Evolutionary conservation across 1,140 invertebrate genomes (phyloP), one percentile per base, ranked within the genome.

Genomic region (Xylocopa sonorina): DNA sequence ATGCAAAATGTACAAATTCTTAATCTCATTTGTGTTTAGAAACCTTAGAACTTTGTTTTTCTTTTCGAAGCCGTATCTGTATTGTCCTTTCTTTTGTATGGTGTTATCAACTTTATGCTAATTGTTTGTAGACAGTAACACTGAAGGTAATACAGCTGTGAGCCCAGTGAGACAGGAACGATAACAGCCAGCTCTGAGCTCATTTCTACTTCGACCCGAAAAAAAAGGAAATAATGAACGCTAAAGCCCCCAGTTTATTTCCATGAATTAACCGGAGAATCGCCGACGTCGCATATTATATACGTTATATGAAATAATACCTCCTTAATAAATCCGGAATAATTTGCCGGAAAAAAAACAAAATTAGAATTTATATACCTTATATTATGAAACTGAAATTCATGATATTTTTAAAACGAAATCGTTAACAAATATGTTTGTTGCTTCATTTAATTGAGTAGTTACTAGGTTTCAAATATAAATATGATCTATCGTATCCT

Each of bases 201-300:
- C 48, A 29, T 50, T 51, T n/a, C 46, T 24, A 68, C 29, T 32
- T 68, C 51, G 46, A 51, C 46, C 46, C 29, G 29, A 51, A 46
- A 46, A 64, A 58, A 34, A 68, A 29, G 29, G 18, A 68, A 68
- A 64, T 62, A 62, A 41, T 27, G n/a, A 32, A 51, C 12, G 21
- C 21, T 53, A 16, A 68, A 51, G 21, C 48, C 32, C 10, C 43
- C 27, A 50, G 27, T 67, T 68, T 51, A 50, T 51, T 34, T 24
- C 29, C 21, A 48, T 16, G 46, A 50, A 67, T 48, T 51, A 67
- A 67, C 46, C 34, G 32, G 48, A n/a, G 24, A 68, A 68, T 68
- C 29, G 64, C 16, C 29, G 64, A 18, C 21, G 9, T 67, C 46
- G 10, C 46, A 46, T 67, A 46, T n/a, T 67, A 67, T 34, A 21